Percentiles rank a stretch among this genome's conserved stretches.
These are phyloP conservation scores for Zaprionus bogoriensis DNA, from an alignment of 2,888 invertebrate genomes.

Conservation along the genomic window DNA sequence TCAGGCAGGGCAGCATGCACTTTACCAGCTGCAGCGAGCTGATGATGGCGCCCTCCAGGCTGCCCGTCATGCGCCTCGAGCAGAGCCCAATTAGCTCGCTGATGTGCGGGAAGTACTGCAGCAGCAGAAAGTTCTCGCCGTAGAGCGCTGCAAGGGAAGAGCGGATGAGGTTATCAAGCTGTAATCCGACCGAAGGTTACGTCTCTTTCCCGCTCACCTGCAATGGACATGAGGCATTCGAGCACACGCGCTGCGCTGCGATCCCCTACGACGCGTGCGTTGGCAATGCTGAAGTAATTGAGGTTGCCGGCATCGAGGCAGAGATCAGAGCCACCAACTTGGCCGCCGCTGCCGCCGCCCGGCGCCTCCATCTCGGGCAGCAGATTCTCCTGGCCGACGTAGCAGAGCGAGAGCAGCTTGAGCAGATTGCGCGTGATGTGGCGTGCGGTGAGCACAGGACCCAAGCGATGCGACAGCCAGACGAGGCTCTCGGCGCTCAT, in stretches of 20 bases:
- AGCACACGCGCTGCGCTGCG: slow-evolving; percentile 93
- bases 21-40: slow-evolving; percentile 92
- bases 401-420: slow-evolving; percentile 96
- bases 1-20: slow-evolving; percentile 91
- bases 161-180: background rate
- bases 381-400: slow-evolving; percentile 92
- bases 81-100: slow-evolving; percentile 92
- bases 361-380: slow-evolving; percentile 81
- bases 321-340: background rate
- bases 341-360: too few relatives aligned
- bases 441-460: slow-evolving; percentile 96
- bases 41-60: slow-evolving; percentile 94
- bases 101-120: slow-evolving; percentile 95
- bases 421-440: slow-evolving; percentile 95
- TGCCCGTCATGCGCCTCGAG: slow-evolving; percentile 90
- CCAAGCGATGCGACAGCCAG: slow-evolving; percentile 96
- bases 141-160: slow-evolving; percentile 45
- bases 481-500: slow-evolving; percentile 94
- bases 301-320: slow-evolving; percentile 83
- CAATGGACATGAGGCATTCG: slow-evolving; percentile 93
- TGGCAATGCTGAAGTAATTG: slow-evolving; percentile 86
- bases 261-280: slow-evolving; percentile 89
- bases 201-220: slow-evolving; percentile 85
- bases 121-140: slow-evolving; percentile 86
- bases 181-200: background rate